These are phyloP conservation scores for Polydrusus tereticollis DNA, from an alignment of 2,888 invertebrate species.

Conservation along the genomic window DNA sequence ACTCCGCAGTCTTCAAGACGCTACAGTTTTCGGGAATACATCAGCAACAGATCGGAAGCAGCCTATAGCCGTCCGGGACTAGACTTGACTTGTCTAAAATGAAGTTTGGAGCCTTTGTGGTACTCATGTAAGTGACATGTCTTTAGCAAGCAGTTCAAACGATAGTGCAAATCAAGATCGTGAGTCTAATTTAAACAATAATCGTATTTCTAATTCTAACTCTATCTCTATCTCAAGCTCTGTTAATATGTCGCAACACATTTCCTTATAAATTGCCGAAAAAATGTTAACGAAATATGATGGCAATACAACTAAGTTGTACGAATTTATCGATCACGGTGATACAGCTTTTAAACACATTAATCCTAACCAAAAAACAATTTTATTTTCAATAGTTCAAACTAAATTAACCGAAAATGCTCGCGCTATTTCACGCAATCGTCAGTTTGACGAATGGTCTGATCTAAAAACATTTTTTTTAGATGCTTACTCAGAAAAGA, in stretches of 20 bases:
- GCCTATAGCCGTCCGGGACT: background rate
- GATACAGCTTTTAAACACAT: slow-evolving; percentile 45
- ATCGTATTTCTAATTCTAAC: too few relatives aligned
- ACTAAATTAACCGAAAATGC: slow-evolving; percentile 54
- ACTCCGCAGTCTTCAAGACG: too few relatives aligned
- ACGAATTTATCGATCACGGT: slow-evolving; percentile 36
- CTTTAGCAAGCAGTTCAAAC: background rate
- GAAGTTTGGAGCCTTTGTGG: background rate
- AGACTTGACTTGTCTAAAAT: background rate
- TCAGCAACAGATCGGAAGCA: background rate
- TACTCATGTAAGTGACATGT: background rate
- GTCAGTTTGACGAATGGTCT: slow-evolving; percentile 51
- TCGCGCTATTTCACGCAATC: slow-evolving; percentile 50
- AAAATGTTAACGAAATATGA: slow-evolving; percentile 46
- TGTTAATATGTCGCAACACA: background rate
- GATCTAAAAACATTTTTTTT: slow-evolving; percentile 34
- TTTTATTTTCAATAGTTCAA: slow-evolving; percentile 52
- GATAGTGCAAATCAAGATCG: too few relatives aligned
- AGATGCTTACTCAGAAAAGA: slow-evolving; percentile 52
- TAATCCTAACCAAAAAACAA: slow-evolving; percentile 24
- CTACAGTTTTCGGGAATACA: background rate
- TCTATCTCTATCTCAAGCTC: too few relatives aligned
- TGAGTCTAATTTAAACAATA: too few relatives aligned
- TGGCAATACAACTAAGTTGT: slow-evolving; percentile 45
- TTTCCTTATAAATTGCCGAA: slow-evolving; percentile 39